Evolutionary conservation across 2,113 vertebrate species (phyloP).

Genomic region (Protobothrops flavoviridis): DNA sequence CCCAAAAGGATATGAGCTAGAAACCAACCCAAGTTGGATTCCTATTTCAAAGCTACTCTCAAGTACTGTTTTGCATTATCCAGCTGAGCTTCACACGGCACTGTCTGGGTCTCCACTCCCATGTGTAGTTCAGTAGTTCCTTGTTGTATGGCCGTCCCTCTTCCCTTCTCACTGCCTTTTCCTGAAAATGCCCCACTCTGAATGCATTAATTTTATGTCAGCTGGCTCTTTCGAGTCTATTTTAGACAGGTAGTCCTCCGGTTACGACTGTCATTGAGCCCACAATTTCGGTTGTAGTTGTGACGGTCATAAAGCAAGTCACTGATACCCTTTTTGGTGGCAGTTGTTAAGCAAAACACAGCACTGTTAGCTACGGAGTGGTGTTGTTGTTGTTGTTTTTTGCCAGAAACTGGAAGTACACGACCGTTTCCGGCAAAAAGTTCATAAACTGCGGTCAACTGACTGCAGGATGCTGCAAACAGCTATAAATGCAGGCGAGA

Average conservation of each 20-base stretch:
- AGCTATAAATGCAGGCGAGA: too few species aligned
- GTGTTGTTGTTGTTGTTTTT: too few species aligned
- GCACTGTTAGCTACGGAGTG: too few species aligned
- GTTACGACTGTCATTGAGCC: too few species aligned
- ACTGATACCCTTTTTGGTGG: not conserved
- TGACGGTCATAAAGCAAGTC: too few species aligned
- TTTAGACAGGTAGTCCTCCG: not conserved
- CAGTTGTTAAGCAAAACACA: too few species aligned
- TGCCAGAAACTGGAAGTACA: too few species aligned
- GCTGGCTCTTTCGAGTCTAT: too few species aligned
- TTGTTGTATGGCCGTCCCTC: not conserved
- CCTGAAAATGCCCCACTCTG: not conserved
- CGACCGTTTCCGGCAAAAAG: too few species aligned
- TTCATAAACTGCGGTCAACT: too few species aligned
- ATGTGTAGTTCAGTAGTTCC: not conserved
- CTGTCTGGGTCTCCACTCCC: not conserved
- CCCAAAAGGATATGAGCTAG: not conserved
- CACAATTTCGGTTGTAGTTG: too few species aligned
- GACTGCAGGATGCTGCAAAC: too few species aligned
- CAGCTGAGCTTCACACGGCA: not conserved
- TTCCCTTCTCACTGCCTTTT: not conserved
- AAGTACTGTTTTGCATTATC: not conserved
- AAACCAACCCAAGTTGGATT: not conserved
- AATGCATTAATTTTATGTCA: not conserved
- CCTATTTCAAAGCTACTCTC: not conserved